Conservation (phyloP, 2,888 invertebrate species). For the Dendrolimus pini region DNA sequence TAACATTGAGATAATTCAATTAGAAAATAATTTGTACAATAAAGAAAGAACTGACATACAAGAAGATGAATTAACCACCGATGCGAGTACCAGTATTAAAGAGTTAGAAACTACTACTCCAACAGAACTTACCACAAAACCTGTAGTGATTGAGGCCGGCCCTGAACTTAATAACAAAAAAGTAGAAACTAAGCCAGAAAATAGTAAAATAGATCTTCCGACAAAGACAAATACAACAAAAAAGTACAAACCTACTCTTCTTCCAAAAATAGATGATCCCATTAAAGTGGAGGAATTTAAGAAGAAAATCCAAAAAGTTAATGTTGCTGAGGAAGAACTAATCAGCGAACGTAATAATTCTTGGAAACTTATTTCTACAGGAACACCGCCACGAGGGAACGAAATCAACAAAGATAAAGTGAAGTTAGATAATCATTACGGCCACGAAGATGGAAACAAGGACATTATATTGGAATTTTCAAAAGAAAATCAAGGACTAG, state of each 20-base stretch:
- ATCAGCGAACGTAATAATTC: conserved; percentile 55
- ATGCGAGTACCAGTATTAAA: background rate
- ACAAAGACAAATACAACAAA: conserved; percentile 8
- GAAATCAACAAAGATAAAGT: conserved; percentile 53
- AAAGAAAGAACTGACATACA: background rate
- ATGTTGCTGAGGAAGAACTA: conserved; percentile 62
- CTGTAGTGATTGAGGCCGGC: conserved; percentile 2
- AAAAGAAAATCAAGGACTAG: conserved; percentile 80
- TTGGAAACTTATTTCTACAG: conserved; percentile 78
- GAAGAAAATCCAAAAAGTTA: conserved; percentile 67
- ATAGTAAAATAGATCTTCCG: conserved; percentile 30
- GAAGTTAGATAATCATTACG: conserved; percentile 39
- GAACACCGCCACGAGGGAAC: conserved; percentile 65
- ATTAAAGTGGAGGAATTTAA: conserved; percentile 38
- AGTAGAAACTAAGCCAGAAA: conserved; percentile 6
- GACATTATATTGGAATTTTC: conserved; percentile 57
- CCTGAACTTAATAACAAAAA: conserved; percentile 4
- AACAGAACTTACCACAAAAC: background rate
- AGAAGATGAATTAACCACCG: background rate
- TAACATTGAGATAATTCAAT: background rate
- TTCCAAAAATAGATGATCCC: conserved; percentile 46
- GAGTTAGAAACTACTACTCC: conserved; percentile 5
- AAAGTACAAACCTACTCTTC: conserved; percentile 9
- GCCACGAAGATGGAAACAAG: conserved; percentile 38
- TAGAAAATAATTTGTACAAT: background rate